Base-by-base conservation (phyloP, 1,140 invertebrate genomes). In the Mylabris phalerata region DNA sequence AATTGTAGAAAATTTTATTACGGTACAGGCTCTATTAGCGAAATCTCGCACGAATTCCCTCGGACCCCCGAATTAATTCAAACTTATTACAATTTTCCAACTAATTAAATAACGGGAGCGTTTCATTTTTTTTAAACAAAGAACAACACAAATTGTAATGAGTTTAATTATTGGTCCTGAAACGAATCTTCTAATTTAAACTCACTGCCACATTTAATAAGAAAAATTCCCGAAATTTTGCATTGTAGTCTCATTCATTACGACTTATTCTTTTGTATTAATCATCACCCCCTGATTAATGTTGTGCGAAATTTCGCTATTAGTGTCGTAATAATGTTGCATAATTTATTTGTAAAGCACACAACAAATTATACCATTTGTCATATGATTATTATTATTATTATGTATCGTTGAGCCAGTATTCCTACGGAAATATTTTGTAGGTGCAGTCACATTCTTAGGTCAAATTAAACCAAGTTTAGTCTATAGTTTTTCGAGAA, bases 381-480 rank as follows among this genome's bases (percentile, higher is more conserved):
- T 32, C 32, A 32, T 32, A 32, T 3, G 32, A 32, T 32, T 32
- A 32, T 39, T 39, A 25, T 44, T 51, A 51, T 40, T 47, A 55
- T 59, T 59, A 58, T 63, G 51, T 67, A 59, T 60, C 59, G 59
- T 19, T 19, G 62, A 66, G 67, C 66, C 70, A 71, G 71, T 71
- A 70, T 71, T 72, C 67, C 65, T 71, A 70, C 67, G 57, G 65
- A 64, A 51, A 63, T 57, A 55, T 61, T 43, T 62, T 61, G 64
- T 62, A 64, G 60, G 52, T 42, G 9, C 61, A 72, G 70, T 71
- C 68, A 71, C 63, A 69, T 61, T 67, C 67, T 47, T 71, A 71
- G 68, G 65, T 66, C 64, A 71, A 71, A 66, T 72, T 70, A 68
- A 40, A 55, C 9, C 63, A 67, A 61, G 60, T 68, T 63, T 68